Evolutionary conservation across 2,797 vertebrate species (phyloP), one percentile per base, ranked within the genome.

Genomic region (Urocyon cinereoargenteus): DNA sequence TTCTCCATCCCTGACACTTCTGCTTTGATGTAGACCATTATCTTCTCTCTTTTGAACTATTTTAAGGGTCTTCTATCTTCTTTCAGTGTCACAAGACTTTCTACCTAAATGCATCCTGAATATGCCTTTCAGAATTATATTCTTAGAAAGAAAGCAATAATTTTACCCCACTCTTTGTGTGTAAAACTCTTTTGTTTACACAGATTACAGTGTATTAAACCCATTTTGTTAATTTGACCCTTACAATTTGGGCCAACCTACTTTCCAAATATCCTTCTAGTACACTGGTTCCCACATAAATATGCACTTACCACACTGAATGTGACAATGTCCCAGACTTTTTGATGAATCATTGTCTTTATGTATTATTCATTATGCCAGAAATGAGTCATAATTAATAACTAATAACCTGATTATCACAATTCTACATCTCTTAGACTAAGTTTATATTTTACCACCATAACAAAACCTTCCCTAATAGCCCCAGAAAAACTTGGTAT

Each of bases 111-210:
- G 31, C 31, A 86, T 59, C 5, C 1, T 89, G 49, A 89, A 45
- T 77, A 62, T 68, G 10, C 0, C 24, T 89, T 79, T 82, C 40
- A 84, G 26, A 94, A 61, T 59, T 90, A 90, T 77, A 87, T n/a
- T 81, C 49, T 49, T 85, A 70, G 73, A 83, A 95, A 70, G 6
- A 91, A 51, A 97, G 16, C 3, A 95, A 7, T 28, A 61, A 70
- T 34, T 86, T 83, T 95, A 90, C 2, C 72, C 28, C 16, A 57
- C 1, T 40, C 59, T 84, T 14, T 34, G 2, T 40, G 31, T 85
- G n/a, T 11, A 68, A 34, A 59, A 7, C 0, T 61, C 9, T 87
- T 86, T 83, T 59, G 6, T 61, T 75, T 75, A 89, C 77, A 24
- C 6, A 93, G 92, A 53, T 24, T 62, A 62, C 28, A 84, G 14